Evolutionary conservation across 2,113 vertebrate genomes (phyloP), one percentile per base, ranked within the genome.

Genomic region (Manacus vitellinus): DNA sequence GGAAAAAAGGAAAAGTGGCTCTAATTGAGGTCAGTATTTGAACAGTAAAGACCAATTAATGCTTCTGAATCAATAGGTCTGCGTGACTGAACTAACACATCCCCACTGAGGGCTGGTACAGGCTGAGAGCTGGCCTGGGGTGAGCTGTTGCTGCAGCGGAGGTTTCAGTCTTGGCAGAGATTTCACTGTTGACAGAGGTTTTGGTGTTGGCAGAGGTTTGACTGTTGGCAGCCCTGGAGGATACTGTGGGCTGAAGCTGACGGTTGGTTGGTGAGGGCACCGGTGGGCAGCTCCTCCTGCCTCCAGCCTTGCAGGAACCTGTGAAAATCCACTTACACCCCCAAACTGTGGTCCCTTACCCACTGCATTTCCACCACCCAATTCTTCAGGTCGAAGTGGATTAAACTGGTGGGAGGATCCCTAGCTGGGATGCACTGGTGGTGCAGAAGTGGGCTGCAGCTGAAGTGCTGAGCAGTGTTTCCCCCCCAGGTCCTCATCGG

Each of bases 11-110:
- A 47, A 72, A 94, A 70, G 12, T 31, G 39, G 4, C 75, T 95
- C 23, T 93, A 92, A 90, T 86, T 83, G 92, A 93, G 92, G 94
- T 83, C 5, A 2, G 33, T 96, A 49, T 96, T 96, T 96, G 85
- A 96, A 86, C 85, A 94, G 82, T 5, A 27, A 74, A 74, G 75
- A 71, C 75, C 59, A 93, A 90, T 95, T 96, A 96, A 70, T 88
- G 79, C 67, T 92, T 43, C 90, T 47, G 62, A 85, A 93, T 96
- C 88, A 73, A 88, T 85, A 95, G 28, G 58, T 41, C 82, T 92
- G 90, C 0, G 14, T 85, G 92, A 67, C 78, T 85, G 46, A 76
- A 47, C 67, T 73, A 51, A 92, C 33, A 41, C 14, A 24, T 71
- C 73, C n/a, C 28, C 33, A 12, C 21, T 2, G 5, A 80, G 75